phyloP scores from a whole-genome alignment of 2,113 vertebrate species.

The Protobothrops flavoviridis region DNA sequence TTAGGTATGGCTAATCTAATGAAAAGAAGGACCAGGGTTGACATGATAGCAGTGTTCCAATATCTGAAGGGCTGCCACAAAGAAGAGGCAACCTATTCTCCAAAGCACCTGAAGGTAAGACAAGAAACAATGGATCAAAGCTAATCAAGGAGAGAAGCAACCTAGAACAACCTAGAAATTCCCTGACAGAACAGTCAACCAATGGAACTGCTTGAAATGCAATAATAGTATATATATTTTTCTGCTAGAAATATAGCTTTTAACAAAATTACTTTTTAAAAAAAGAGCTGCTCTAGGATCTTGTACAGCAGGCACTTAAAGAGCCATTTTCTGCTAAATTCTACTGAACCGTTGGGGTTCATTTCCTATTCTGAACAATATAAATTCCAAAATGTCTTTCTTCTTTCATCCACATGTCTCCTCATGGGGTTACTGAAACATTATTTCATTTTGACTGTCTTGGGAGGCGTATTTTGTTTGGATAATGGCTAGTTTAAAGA shows the following conservation, averaged over 20 bases:
- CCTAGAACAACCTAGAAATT: neutral
- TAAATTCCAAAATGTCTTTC: conserved; percentile 15
- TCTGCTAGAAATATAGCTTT: conserved; percentile 22
- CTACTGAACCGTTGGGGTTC: conserved; percentile 42
- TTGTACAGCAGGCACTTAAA: conserved; percentile 10
- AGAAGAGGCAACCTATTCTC: neutral
- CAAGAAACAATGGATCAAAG: neutral
- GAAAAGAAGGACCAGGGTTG: neutral
- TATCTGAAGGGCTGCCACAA: neutral
- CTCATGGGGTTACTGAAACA: conserved; percentile 7
- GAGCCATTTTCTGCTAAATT: conserved; percentile 24
- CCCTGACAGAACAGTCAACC: neutral
- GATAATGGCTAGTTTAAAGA: conserved; percentile 46
- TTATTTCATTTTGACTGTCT: conserved; percentile 51
- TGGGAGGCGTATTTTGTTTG: conserved; percentile 44
- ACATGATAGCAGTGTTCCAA: neutral
- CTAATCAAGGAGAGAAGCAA: neutral
- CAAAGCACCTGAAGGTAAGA: neutral
- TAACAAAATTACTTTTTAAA: neutral
- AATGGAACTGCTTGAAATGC: conserved; percentile 15
- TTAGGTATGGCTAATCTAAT: neutral
- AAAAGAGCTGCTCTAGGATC: conserved; percentile 20
- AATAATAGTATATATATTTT: conserved; percentile 54
- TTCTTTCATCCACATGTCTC: neutral
- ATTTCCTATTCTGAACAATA: conserved; percentile 15